These are phyloP conservation scores for Semotilus atromaculatus DNA, from an alignment of 2,797 vertebrate genomes.

Conservation along the genomic window DNA sequence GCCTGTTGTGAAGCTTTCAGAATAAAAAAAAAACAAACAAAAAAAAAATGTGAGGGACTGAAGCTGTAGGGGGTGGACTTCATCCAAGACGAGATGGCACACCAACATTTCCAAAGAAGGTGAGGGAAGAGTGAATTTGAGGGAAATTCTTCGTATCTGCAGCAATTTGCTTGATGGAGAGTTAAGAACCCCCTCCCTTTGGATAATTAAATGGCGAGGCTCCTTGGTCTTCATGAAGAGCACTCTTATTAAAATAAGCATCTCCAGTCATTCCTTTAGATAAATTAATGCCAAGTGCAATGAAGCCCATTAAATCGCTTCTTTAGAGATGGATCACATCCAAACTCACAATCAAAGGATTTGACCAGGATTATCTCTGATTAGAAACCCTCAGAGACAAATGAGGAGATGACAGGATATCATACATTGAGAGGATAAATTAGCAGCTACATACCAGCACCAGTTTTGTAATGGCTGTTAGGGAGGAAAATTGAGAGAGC, in stretches of 20 bases:
- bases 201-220: constrained; percentile 94
- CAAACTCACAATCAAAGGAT: constrained; percentile 99
- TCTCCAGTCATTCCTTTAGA: constrained; percentile 88
- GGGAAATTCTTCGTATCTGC: constrained; percentile 69
- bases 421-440: constrained; percentile 90
- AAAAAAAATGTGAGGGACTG: constrained; percentile 11
- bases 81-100: constrained; percentile 40
- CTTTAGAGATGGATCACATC: constrained; percentile 93
- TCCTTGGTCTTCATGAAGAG: constrained; percentile 88
- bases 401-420: constrained; percentile 88
- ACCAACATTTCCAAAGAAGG: constrained; percentile 41
- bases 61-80: constrained; percentile 35
- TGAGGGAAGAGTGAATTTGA: constrained; percentile 43
- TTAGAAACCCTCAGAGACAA: constrained; percentile 91
- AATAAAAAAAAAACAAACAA: constrained; percentile 5
- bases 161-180: constrained; percentile 85
- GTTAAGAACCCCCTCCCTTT: constrained; percentile 84
- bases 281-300: constrained; percentile 95
- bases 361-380: constrained; percentile 97
- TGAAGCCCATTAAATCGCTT: constrained; percentile 92
- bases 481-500: constrained; percentile 55
- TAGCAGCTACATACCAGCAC: constrained; percentile 85
- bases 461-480: constrained; percentile 76
- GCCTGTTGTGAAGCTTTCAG: constrained; percentile 56
- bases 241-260: constrained; percentile 96